Evolutionary conservation across 2,888 invertebrate genomes (phyloP), one percentile per base, ranked within the genome.

Genomic region (Drosophila lacicola): DNA sequence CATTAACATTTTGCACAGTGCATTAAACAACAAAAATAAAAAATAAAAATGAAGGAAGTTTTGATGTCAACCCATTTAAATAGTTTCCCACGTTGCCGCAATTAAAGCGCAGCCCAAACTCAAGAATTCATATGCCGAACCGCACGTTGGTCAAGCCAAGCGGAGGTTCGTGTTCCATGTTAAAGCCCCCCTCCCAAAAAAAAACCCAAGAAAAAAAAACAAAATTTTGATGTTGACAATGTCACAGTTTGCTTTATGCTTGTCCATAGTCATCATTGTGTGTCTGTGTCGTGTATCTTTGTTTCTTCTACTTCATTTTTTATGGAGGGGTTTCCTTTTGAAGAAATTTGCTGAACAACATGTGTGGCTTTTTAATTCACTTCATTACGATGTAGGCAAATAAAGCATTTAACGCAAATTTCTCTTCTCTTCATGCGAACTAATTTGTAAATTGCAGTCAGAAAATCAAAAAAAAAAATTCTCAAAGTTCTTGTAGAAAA

Each of bases 321-420:
- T 62, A 46, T 47, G 41, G 57, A 11, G 36, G 50, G 54, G 36
- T 34, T 67, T 58, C 36, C 51, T 73, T 73, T 60, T 65, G 44
- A 70, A 70, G 67, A 77, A 63, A 44, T 77, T 68, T 83, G 70
- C 56, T 68, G 73, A 78, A 69, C 87, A 80, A 77, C 87, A 84
- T 86, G 86, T 89, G 89, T 87, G 86, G 86, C 89, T 70, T 87
- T 89, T 87, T 84, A 87, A 89, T 89, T 87, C 75, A 80, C 72
- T 74, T 70, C 67, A 75, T 81, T 74, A 73, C 62, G 78, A 51
- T 67, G 74, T 70, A 67, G 67, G 47, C 70, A 75, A 85, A 74
- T 78, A 74, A 70, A 66, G 69, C 62, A 70, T 46, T 66, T 46
- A 34, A 9, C 14, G n/a, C 41, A 42, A 47, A 37, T 42, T 50